Percentiles rank a stretch among this genome's conserved stretches.
These are phyloP conservation scores for Oryzaephilus surinamensis DNA, from an alignment of 1,140 invertebrate genomes.

Conservation along the genomic window DNA sequence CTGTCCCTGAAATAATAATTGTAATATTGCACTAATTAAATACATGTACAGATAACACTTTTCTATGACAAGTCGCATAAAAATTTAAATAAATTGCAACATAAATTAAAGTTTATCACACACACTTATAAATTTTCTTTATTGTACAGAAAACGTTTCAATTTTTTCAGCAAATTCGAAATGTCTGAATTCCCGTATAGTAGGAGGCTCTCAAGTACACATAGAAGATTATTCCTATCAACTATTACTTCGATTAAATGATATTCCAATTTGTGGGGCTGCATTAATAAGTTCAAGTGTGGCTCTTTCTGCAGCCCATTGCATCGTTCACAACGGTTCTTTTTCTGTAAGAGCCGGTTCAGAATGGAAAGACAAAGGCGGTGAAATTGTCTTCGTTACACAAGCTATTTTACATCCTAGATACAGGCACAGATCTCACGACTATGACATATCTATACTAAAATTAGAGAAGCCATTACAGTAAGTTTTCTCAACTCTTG, in stretches of 20 bases:
- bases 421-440: not conserved
- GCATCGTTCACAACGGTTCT: conserved; percentile 2
- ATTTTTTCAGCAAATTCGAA: too few relatives aligned
- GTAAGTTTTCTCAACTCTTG: too few relatives aligned
- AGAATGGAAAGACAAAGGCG: not conserved
- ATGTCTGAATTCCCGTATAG: too few relatives aligned
- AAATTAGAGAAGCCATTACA: too few relatives aligned
- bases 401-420: conserved; percentile 8
- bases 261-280: conserved; percentile 11
- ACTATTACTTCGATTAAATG: not conserved
- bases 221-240: conserved; percentile 5
- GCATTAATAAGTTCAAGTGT: conserved; percentile 3
- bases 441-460: conserved; percentile 9
- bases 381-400: conserved; percentile 5
- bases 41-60: too few relatives aligned
- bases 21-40: too few relatives aligned
- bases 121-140: too few relatives aligned
- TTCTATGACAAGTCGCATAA: too few relatives aligned
- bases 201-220: not conserved
- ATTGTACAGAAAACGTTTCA: too few relatives aligned
- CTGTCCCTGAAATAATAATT: too few relatives aligned
- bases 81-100: too few relatives aligned
- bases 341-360: conserved; percentile 10
- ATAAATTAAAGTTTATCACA: too few relatives aligned
- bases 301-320: conserved; percentile 13